Conservation (phyloP, 2,113 vertebrate species). For the Cairina moschata region DNA sequence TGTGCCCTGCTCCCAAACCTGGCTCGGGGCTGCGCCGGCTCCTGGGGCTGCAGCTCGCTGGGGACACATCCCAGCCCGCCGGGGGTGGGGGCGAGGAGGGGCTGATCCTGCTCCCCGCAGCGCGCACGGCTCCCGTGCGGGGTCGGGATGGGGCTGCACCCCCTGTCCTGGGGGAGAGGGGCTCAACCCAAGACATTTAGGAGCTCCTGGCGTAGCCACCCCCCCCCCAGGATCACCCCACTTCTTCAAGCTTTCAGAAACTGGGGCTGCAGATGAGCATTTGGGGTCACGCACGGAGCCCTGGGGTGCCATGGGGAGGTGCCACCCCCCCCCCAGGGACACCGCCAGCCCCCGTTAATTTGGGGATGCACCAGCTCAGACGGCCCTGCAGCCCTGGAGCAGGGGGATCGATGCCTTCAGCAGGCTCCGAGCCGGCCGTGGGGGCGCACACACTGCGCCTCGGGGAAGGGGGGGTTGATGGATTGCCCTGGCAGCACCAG, state of each 20-base stretch:
- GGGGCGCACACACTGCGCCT: too few relatives aligned
- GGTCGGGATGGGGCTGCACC: neutral
- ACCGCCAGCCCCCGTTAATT: neutral
- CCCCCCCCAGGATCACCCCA: accelerated
- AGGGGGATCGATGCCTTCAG: accelerated
- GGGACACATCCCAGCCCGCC: too few relatives aligned
- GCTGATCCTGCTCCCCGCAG: neutral
- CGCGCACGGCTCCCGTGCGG: accelerated
- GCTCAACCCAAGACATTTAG: neutral
- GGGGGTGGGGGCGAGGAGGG: neutral
- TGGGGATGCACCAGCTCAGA: neutral
- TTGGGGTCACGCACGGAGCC: too few relatives aligned
- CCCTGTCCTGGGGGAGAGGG: accelerated
- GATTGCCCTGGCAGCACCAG: neutral
- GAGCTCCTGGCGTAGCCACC: neutral
- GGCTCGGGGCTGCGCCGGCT: neutral
- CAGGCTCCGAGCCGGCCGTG: too few relatives aligned
- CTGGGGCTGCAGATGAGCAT: too few relatives aligned
- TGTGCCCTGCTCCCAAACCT: neutral
- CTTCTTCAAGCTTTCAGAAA: neutral
- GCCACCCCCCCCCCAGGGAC: neutral
- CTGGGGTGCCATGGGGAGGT: neutral
- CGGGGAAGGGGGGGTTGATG: neutral
- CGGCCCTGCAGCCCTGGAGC: neutral
- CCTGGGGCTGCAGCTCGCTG: neutral